Percentiles rank a stretch among this genome's conserved stretches.
Evolutionary conservation across 2,113 vertebrate genomes (phyloP).

Genomic region (Chaetodon auriga): DNA sequence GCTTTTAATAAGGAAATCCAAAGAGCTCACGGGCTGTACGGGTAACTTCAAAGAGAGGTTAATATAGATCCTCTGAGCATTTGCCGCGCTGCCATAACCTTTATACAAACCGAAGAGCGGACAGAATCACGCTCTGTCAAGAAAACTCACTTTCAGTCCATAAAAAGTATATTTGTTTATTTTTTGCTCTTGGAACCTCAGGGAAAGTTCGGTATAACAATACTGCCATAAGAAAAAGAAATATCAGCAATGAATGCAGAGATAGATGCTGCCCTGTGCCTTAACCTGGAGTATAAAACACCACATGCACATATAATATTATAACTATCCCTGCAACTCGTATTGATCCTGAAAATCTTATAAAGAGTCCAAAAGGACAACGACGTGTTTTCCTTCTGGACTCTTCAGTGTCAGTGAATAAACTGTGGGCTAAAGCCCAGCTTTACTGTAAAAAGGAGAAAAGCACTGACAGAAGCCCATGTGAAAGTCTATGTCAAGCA

Average conservation of each 20-base stretch:
- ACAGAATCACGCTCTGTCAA: conserved; percentile 38
- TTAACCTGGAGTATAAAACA: conserved; percentile 35
- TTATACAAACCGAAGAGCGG: conserved; percentile 33
- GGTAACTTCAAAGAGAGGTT: conserved; percentile 61
- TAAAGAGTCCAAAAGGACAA: conserved; percentile 7
- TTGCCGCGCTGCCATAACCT: conserved; percentile 41
- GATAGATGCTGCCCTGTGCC: conserved; percentile 14
- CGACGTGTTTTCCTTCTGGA: too few relatives aligned
- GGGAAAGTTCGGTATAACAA: conserved; percentile 7
- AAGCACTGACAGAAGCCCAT: not conserved
- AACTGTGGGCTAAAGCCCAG: not conserved
- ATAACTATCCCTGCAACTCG: not conserved
- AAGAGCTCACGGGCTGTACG: conserved; percentile 31
- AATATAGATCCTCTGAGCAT: conserved; percentile 59
- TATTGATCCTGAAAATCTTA: conserved; percentile 24
- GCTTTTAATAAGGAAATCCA: conserved; percentile 54
- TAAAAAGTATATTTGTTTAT: conserved; percentile 49
- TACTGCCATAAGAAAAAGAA: conserved; percentile 16
- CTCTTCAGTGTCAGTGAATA: not conserved
- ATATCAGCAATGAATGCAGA: conserved; percentile 38
- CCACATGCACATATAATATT: not conserved
- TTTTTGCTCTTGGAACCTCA: not conserved
- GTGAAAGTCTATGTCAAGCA: not conserved
- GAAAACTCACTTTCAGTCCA: conserved; percentile 31
- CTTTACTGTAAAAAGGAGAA: not conserved